Base-by-base conservation (phyloP, 2,888 invertebrate genomes). In the Spilarctia lutea region DNA sequence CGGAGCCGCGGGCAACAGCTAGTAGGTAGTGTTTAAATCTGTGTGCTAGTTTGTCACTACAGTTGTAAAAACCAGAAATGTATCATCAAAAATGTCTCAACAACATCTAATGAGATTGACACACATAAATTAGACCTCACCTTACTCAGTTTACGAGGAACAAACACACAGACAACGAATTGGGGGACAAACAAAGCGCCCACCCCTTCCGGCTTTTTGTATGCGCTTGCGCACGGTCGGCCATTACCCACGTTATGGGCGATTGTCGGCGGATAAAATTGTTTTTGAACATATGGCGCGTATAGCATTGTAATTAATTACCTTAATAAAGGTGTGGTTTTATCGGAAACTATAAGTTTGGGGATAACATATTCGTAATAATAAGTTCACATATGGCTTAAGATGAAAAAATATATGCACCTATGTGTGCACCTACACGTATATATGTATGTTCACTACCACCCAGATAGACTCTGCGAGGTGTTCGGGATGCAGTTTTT, bases 141-240 rank as follows among this genome's bases (percentile, higher is more conserved):
- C 80, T 63, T 30, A 70, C 35, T 39, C 72, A 75, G 83, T 85
- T 85, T 76, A 74, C 79, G 75, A 83, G 85, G 85, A 85, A 85
- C 85, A 85, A 85, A 84, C 69, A 85, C 72, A 65, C 78, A 79
- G 75, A 76, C 63, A 81, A 84, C 78, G 81, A 24, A 60, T 77
- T 80, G 73, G 52, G 77, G 77, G 75, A 78, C 85, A 83, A 85
- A 85, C 78, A 85, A 77, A 78, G 78, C 85, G 78, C 85, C 85
- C 85, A 85, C 85, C 84, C 85, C 78, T 81, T 85, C 86, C 85
- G 83, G 83, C 77, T 71, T 75, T 79, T 69, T 73, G 77, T 78
- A 70, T 79, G 84, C 83, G 79, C 73, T 73, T 33, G 78, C 77
- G 75, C 80, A 71, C n/a, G 24, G 65, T 42, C 45, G n/a, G 30